Evolutionary conservation across 1,140 invertebrate genomes (phyloP).

Genomic region (Calephelis virginiensis): DNA sequence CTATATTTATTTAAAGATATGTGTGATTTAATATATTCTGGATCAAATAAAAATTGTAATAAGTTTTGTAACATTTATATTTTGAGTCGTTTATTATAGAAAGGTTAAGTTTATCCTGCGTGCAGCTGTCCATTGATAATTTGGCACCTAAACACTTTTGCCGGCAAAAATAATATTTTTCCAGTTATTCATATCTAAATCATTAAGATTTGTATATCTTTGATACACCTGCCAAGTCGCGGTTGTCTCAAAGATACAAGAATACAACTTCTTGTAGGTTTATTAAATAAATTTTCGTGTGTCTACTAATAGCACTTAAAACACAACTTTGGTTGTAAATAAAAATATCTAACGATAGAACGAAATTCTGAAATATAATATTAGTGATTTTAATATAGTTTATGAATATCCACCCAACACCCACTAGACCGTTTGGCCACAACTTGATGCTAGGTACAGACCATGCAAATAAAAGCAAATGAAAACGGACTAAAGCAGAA

Average conservation of each 20-base stretch:
- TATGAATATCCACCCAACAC: too few relatives aligned
- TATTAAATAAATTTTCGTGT: slow-evolving; percentile 56
- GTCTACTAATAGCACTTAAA: slow-evolving; percentile 54
- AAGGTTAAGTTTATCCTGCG: neutral
- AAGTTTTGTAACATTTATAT: slow-evolving; percentile 8
- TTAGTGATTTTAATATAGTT: too few relatives aligned
- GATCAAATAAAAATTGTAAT: neutral
- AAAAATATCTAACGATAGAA: too few relatives aligned
- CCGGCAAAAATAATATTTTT: slow-evolving; percentile 64
- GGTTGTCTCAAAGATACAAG: slow-evolving; percentile 64
- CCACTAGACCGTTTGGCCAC: too few relatives aligned
- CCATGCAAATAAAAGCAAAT: too few relatives aligned
- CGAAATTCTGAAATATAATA: too few relatives aligned
- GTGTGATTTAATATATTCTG: slow-evolving; percentile 1
- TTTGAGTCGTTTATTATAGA: slow-evolving; percentile 18
- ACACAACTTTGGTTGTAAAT: neutral
- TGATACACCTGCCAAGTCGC: slow-evolving; percentile 33
- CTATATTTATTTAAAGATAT: slow-evolving; percentile 4
- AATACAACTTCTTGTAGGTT: slow-evolving; percentile 42
- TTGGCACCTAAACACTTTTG: slow-evolving; percentile 63
- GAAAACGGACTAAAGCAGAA: too few relatives aligned
- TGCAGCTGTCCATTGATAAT: slow-evolving; percentile 63
- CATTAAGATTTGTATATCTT: slow-evolving; percentile 55
- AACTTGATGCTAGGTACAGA: too few relatives aligned
- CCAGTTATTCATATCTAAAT: slow-evolving; percentile 64